Evolutionary conservation across 2,888 invertebrate genomes (phyloP).

Genomic region (Campaea margaritaria): DNA sequence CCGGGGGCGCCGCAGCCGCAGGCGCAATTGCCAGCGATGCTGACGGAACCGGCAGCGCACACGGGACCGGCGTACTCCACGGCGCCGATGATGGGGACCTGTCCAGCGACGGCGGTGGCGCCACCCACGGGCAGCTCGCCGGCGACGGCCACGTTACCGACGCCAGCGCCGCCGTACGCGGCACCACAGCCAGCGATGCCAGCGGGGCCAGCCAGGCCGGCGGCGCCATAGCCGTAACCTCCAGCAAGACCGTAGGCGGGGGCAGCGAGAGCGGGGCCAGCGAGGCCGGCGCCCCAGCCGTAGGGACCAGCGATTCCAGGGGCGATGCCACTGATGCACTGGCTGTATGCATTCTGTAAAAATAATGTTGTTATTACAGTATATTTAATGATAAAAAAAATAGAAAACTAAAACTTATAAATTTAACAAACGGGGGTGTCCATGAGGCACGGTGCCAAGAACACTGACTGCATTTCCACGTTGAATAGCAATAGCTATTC

Average conservation of each 20-base stretch:
- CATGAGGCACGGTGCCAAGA: no score
- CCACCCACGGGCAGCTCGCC: slow-evolving; percentile 49
- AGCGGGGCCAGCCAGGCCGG: slow-evolving; percentile 9
- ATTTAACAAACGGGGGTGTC: no score
- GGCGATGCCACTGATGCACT: slow-evolving; percentile 3
- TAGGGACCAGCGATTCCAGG: slow-evolving; percentile 2
- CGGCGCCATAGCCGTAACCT: slow-evolving; percentile 1
- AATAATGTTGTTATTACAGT: neutral
- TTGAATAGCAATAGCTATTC: no score
- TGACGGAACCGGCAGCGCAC: slow-evolving; percentile 49
- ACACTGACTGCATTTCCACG: no score
- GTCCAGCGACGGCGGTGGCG: slow-evolving; percentile 46
- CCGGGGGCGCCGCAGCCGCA: slow-evolving; percentile 35
- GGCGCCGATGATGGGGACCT: slow-evolving; percentile 54
- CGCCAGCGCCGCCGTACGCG: slow-evolving; percentile 36
- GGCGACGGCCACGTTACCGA: slow-evolving; percentile 44
- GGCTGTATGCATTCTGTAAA: slow-evolving; percentile 16
- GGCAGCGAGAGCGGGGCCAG: neutral
- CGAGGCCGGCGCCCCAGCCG: slow-evolving; percentile 7
- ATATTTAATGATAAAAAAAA: no score
- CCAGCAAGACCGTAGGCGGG: neutral
- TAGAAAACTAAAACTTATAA: no score
- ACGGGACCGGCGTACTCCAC: slow-evolving; percentile 52
- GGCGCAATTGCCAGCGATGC: slow-evolving; percentile 49
- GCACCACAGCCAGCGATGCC: slow-evolving; percentile 41